Conservation (phyloP, 2,797 vertebrate species). For the Chrosomus eos region DNA sequence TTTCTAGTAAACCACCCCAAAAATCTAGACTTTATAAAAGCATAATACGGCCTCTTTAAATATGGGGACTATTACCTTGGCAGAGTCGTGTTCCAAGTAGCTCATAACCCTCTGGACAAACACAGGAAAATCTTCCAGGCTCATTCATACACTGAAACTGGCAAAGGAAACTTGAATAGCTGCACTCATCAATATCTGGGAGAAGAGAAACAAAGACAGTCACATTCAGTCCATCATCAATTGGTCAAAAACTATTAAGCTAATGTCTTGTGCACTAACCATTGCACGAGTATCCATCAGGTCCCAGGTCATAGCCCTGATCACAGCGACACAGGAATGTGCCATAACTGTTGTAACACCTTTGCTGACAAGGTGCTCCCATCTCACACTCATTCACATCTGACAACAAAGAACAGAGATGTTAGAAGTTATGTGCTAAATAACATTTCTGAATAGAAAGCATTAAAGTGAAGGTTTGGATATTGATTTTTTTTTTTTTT, state of each 20-base stretch:
- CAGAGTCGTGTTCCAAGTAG: conserved; percentile 86
- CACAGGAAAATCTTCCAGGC: conserved; percentile 88
- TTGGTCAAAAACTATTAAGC: neutral
- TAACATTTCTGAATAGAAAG: neutral
- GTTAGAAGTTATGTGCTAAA: neutral
- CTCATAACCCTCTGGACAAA: conserved; percentile 90
- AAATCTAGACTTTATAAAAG: neutral
- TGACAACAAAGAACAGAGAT: conserved; percentile 55
- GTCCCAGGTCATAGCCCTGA: conserved; percentile 87
- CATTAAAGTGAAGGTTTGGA: neutral
- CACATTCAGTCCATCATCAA: neutral
- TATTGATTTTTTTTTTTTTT: no score
- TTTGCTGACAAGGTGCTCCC: conserved; percentile 90
- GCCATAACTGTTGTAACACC: conserved; percentile 91
- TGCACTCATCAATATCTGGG: conserved; percentile 91
- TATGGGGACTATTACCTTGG: conserved; percentile 79
- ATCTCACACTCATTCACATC: conserved; percentile 93
- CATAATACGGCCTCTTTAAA: neutral
- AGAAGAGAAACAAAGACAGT: neutral
- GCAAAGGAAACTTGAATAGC: conserved; percentile 90
- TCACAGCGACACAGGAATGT: conserved; percentile 92
- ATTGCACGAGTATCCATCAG: conserved; percentile 85
- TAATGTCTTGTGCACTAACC: conserved; percentile 69
- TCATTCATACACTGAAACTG: conserved; percentile 90
- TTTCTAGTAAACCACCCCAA: neutral